These are phyloP conservation scores for Metridium senile DNA, from an alignment of 92 coral and sea anemone species.

Conservation along the genomic window DNA sequence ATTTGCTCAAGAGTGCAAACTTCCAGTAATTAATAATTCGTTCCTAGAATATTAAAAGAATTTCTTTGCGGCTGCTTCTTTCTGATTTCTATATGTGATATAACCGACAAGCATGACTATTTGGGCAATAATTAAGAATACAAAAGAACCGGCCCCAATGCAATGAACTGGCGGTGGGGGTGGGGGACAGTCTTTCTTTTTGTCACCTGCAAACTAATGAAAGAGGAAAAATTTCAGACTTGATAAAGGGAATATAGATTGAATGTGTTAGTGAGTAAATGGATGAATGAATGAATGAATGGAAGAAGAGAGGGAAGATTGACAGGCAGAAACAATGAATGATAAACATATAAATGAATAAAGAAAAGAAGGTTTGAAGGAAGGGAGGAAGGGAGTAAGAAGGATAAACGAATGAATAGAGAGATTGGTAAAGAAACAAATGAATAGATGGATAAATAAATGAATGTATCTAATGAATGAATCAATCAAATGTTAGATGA, in stretches of 20 bases:
- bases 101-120: constrained; percentile 81
- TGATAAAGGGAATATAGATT: not conserved
- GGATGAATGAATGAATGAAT: too few species aligned
- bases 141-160: constrained; percentile 95
- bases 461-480: too few species aligned
- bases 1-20: too few species aligned
- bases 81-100: constrained; percentile 86
- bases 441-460: too few species aligned
- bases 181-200: constrained; percentile 84
- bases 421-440: too few species aligned
- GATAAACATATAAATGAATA: too few species aligned
- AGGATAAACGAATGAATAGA: too few species aligned
- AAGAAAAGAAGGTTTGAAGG: too few species aligned
- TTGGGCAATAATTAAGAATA: constrained; percentile 78
- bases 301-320: not conserved
- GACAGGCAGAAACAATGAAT: too few species aligned
- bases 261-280: not conserved
- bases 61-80: constrained; percentile 99
- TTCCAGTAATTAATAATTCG: not conserved
- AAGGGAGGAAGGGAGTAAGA: too few species aligned
- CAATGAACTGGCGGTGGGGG: constrained; percentile 94
- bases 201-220: constrained; percentile 78
- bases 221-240: not conserved
- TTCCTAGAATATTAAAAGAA: constrained; percentile 61
- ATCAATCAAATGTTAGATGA: too few species aligned